A percentile compares a stretch with the other conserved stretches of the same genome.
Conservation (phyloP, 2,113 vertebrate genomes). For the Henicopernis longicauda region DNA sequence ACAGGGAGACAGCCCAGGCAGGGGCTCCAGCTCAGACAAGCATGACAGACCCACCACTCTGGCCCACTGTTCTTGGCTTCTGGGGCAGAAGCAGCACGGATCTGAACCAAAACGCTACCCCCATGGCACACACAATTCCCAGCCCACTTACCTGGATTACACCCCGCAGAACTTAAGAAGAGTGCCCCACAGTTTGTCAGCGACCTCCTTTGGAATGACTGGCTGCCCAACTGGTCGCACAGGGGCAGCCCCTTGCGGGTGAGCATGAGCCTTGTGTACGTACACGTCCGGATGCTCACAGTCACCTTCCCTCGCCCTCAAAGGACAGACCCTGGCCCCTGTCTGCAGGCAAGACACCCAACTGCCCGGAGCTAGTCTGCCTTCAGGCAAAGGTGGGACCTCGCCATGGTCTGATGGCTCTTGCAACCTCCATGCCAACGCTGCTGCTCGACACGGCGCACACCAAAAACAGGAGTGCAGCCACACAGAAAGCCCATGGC, state of each 20-base stretch:
- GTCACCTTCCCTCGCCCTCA: background rate
- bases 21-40: background rate
- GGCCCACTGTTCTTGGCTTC: background rate
- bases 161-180: fast-evolving
- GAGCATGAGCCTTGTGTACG: background rate
- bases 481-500: background rate
- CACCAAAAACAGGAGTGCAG: fast-evolving
- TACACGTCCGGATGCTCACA: background rate
- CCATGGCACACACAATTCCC: background rate
- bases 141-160: background rate
- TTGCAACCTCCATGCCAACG: fast-evolving
- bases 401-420: background rate
- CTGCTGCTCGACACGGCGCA: fast-evolving
- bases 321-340: background rate
- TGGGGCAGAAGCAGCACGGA: background rate
- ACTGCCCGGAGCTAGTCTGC: background rate
- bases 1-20: fast-evolving
- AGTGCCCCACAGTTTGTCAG: background rate
- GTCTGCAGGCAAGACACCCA: background rate
- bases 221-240: background rate
- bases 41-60: fast-evolving
- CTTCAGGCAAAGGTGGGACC: background rate
- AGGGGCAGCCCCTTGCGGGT: background rate
- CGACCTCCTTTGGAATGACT: background rate
- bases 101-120: background rate